These are phyloP conservation scores for Asobara japonica DNA, from an alignment of 1,140 invertebrate species.

Conservation along the genomic window DNA sequence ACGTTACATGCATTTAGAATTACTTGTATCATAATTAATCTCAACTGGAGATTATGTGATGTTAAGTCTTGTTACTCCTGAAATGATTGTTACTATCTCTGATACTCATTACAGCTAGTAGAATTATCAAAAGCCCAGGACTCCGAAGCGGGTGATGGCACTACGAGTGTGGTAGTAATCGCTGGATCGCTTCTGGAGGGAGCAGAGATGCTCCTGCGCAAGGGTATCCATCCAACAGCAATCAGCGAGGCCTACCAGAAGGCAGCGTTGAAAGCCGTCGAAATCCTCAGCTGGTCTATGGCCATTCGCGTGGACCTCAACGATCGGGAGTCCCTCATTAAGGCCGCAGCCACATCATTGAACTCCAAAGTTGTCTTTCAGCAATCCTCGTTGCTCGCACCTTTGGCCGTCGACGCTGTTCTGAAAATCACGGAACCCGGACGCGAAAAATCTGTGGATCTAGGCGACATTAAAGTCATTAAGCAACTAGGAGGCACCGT, in stretches of 20 bases:
- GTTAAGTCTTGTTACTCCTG: no score
- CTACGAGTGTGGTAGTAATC: constrained; percentile 96
- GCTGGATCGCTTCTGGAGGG: constrained; percentile 96
- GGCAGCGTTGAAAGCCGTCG: constrained; percentile 85
- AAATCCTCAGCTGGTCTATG: constrained; percentile 85
- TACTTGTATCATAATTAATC: no score
- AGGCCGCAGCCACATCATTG: constrained; percentile 96
- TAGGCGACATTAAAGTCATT: constrained; percentile 94
- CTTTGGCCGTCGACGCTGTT: constrained; percentile 97
- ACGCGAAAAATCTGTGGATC: constrained; percentile 72
- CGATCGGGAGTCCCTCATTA: constrained; percentile 89
- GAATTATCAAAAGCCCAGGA: constrained; percentile 99
- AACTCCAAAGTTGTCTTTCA: constrained; percentile 99
- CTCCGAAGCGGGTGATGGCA: constrained; percentile 99
- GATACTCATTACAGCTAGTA: constrained; percentile 77
- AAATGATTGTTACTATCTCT: constrained; percentile 9
- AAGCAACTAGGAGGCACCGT: constrained; percentile 97
- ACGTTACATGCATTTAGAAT: no score
- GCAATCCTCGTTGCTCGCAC: constrained; percentile 93
- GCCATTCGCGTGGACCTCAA: constrained; percentile 86
- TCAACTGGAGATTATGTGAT: no score
- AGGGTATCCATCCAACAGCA: constrained; percentile 97
- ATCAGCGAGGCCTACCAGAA: constrained; percentile 98
- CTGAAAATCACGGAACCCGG: constrained; percentile 80
- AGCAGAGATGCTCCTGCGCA: constrained; percentile 89